Percentiles rank a stretch among this genome's conserved stretches.
Conservation (phyloP, 2,113 vertebrate genomes). For the Prionailurus bengalensis region DNA sequence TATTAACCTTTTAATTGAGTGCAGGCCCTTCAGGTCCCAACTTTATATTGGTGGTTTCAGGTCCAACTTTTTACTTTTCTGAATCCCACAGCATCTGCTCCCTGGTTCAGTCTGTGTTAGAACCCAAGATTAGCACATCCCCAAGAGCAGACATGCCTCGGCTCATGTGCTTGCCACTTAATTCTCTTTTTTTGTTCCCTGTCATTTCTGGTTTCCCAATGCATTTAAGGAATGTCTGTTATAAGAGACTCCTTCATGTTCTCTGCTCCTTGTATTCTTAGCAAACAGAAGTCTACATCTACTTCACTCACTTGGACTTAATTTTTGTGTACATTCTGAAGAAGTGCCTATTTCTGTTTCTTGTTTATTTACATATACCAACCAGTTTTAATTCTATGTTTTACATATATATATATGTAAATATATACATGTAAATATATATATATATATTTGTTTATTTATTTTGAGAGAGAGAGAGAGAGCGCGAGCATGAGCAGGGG, state of each 20-base stretch:
- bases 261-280: not conserved
- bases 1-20: not conserved
- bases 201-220: not conserved
- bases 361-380: not conserved
- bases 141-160: not conserved
- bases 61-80: not conserved
- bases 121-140: not conserved
- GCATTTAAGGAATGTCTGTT: not conserved
- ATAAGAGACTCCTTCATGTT: not conserved
- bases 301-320: not conserved
- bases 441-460: too few species aligned
- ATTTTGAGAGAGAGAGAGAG: too few species aligned
- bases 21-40: not conserved
- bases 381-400: not conserved
- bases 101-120: not conserved
- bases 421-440: too few species aligned
- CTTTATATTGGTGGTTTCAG: not conserved
- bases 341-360: not conserved
- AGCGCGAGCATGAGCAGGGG: too few species aligned
- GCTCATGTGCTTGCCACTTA: not conserved
- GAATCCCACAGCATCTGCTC: not conserved
- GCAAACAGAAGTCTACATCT: not conserved
- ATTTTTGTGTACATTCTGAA: not conserved
- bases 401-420: too few species aligned
- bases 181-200: not conserved